Evolutionary conservation across 2,888 invertebrate genomes (phyloP).

Genomic region (Hemicrepidius hirtus): DNA sequence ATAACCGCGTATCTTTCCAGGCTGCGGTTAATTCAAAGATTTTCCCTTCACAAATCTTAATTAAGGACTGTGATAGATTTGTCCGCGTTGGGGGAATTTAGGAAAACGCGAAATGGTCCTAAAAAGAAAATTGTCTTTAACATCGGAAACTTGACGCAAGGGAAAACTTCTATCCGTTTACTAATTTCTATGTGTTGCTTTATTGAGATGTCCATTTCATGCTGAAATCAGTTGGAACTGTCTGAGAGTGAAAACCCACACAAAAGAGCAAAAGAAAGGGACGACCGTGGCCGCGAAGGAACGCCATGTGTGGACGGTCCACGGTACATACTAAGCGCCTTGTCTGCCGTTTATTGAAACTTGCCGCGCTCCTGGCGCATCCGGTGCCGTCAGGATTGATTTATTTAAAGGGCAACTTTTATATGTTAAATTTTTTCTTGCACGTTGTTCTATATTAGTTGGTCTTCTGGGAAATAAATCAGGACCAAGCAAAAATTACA

Average conservation of each 20-base stretch:
- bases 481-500: conserved; percentile 5
- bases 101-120: conserved; percentile 4
- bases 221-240: conserved; percentile 16
- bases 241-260: conserved; percentile 33
- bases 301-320: conserved; percentile 48
- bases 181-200: conserved; percentile 10
- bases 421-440: conserved; percentile 33
- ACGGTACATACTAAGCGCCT: conserved; percentile 50
- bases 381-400: conserved; percentile 51
- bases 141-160: conserved; percentile 8
- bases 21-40: conserved; percentile 17
- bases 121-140: conserved; percentile 27
- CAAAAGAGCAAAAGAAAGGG: conserved; percentile 33
- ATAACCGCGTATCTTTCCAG: background rate
- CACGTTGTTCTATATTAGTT: conserved; percentile 13
- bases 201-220: conserved; percentile 30
- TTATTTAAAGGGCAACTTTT: conserved; percentile 50
- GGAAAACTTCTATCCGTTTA: background rate
- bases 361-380: conserved; percentile 45
- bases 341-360: conserved; percentile 54
- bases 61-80: conserved; percentile 27
- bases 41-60: conserved; percentile 19
- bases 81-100: conserved; percentile 26
- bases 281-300: conserved; percentile 23
- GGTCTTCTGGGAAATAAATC: conserved; percentile 5